These are phyloP conservation scores for Oppia nitens DNA, from an alignment of 1,140 invertebrate species.

Conservation along the genomic window DNA sequence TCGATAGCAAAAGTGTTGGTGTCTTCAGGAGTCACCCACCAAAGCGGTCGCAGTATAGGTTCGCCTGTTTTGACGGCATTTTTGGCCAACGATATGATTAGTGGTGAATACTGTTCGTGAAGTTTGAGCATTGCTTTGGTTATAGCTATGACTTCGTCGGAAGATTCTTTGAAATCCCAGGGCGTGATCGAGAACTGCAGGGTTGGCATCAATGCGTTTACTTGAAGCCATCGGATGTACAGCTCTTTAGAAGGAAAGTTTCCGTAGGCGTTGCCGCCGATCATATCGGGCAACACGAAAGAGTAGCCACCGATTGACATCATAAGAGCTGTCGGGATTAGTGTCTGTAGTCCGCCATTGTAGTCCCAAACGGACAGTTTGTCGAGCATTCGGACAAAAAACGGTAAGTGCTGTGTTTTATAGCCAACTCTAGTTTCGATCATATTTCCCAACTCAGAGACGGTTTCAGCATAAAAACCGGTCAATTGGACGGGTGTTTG, in stretches of 20 bases:
- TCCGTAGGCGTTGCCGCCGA: conserved; percentile 61
- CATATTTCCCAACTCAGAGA: conserved; percentile 42
- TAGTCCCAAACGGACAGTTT: conserved; percentile 59
- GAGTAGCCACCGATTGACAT: conserved; percentile 53
- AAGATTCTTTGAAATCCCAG: conserved; percentile 72
- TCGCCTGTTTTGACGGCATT: conserved; percentile 24
- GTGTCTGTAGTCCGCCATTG: conserved; percentile 52
- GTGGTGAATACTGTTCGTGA: conserved; percentile 44
- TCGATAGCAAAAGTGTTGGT: conserved; percentile 24
- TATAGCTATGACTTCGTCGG: conserved; percentile 45
- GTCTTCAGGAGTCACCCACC: conserved; percentile 31
- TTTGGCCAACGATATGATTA: conserved; percentile 33
- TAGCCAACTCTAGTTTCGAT: conserved; percentile 52
- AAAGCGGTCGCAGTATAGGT: conserved; percentile 28
- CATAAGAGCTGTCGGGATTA: conserved; percentile 62
- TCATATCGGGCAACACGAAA: conserved; percentile 72
- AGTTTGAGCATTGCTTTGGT: conserved; percentile 39
- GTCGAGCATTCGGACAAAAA: conserved; percentile 76
- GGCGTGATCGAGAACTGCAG: conserved; percentile 74
- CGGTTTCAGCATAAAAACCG: conserved; percentile 42
- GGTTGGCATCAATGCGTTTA: conserved; percentile 63
- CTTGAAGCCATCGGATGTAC: conserved; percentile 77
- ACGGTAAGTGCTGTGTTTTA: conserved; percentile 52
- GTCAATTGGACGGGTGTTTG: conserved; percentile 44
- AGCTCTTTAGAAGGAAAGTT: conserved; percentile 45